Evolutionary conservation across 2,797 vertebrate species (phyloP).

Genomic region (Parauchenoglanis punctatus): DNA sequence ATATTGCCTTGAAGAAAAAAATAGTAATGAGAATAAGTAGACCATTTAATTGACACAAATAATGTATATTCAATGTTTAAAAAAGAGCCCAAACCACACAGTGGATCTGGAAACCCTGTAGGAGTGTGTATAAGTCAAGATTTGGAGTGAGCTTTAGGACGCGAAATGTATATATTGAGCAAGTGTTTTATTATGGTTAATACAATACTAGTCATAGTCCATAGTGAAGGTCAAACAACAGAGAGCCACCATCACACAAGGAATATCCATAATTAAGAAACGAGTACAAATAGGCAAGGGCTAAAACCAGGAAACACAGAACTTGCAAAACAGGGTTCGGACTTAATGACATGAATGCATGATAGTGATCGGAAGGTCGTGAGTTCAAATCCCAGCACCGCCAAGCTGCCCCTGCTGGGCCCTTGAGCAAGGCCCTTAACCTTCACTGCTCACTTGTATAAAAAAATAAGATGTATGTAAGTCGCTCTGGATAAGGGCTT

Average conservation of each 20-base stretch:
- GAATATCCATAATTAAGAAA: background rate
- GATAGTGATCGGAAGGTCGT: background rate
- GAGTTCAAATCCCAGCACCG: too few species aligned
- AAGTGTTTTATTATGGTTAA: background rate
- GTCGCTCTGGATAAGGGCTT: too few species aligned
- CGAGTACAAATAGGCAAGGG: background rate
- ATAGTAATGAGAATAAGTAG: background rate
- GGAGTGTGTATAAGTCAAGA: background rate
- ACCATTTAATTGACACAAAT: background rate
- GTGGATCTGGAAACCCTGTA: background rate
- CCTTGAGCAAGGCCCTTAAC: too few species aligned
- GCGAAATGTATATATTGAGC: background rate
- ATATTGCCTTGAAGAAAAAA: background rate
- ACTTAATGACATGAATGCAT: background rate
- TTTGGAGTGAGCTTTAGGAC: background rate
- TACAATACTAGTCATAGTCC: background rate
- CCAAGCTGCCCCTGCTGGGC: too few species aligned
- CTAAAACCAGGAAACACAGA: background rate
- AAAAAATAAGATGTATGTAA: too few species aligned
- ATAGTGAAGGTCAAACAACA: background rate
- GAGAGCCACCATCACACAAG: background rate
- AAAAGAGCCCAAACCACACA: background rate
- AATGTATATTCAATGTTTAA: background rate
- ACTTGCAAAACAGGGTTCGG: background rate
- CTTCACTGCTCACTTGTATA: too few species aligned